A percentile compares a stretch with the other conserved stretches of the same genome.
Evolutionary conservation across 2,113 vertebrate species (phyloP).

Genomic region (Cololabis saira): DNA sequence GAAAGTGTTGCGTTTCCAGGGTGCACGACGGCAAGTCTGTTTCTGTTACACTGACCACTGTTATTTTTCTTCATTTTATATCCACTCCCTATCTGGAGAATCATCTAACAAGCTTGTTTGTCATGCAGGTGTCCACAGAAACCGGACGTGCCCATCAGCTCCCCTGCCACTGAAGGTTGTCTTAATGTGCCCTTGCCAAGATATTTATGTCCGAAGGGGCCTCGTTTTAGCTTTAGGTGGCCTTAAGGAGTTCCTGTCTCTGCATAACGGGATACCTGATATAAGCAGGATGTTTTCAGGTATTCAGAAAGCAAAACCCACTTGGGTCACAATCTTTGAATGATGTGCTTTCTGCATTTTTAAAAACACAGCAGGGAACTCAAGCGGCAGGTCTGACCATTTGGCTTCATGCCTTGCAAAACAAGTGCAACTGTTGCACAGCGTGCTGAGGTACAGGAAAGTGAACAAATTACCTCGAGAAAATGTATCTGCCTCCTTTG

Average conservation of each 20-base stretch:
- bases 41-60: neutral
- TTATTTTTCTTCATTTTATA: neutral
- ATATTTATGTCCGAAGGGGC: too few species aligned
- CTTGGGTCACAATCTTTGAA: too few species aligned
- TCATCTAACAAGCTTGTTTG: neutral
- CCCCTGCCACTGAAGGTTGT: too few species aligned
- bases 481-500: slow-evolving; percentile 15
- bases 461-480: slow-evolving; percentile 15
- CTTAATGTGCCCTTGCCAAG: too few species aligned
- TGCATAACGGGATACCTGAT: too few species aligned
- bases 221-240: too few species aligned
- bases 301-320: neutral
- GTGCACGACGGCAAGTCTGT: neutral
- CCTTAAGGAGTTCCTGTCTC: too few species aligned
- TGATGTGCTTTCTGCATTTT: too few species aligned
- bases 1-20: neutral
- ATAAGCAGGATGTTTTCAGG: neutral
- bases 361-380: too few species aligned
- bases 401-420: too few species aligned
- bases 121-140: neutral
- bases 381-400: too few species aligned
- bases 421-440: neutral
- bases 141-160: neutral
- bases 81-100: neutral
- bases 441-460: neutral